phyloP scores from a whole-genome alignment of 2,797 vertebrate genomes.

The Ispidina picta region DNA sequence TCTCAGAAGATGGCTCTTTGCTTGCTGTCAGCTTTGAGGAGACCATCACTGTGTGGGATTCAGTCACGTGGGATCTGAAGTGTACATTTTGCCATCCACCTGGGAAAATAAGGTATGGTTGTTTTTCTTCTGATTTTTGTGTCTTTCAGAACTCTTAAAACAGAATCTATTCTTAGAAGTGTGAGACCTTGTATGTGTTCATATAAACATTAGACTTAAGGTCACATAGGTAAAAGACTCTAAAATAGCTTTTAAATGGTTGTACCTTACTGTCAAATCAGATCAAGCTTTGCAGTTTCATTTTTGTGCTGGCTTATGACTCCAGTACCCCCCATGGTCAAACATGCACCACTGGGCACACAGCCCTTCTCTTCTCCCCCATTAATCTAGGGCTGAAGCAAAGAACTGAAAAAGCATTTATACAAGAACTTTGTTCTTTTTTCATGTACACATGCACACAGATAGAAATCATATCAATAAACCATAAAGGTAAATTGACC shows the following conservation, averaged over 20 bases:
- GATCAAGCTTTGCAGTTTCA: neutral
- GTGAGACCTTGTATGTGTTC: neutral
- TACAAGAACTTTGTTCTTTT: neutral
- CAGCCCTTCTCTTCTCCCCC: neutral
- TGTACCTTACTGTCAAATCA: neutral
- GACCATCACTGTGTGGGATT: conserved; percentile 91
- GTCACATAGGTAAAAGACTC: neutral
- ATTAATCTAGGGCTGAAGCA: neutral
- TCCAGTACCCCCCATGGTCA: neutral
- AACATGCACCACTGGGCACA: neutral
- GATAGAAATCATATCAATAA: neutral
- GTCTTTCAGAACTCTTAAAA: neutral
- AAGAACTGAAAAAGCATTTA: neutral
- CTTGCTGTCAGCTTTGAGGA: conserved; percentile 90
- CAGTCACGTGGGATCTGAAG: conserved; percentile 89
- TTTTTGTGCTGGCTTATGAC: neutral
- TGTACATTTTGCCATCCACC: conserved; percentile 93
- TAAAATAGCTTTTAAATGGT: neutral
- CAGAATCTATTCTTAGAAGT: neutral
- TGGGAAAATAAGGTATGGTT: conserved; percentile 85
- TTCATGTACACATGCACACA: neutral
- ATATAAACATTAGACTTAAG: neutral
- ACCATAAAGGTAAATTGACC: neutral
- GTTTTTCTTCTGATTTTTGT: neutral
- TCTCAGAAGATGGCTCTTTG: conserved; percentile 93